Percentiles rank a stretch among this genome's conserved stretches.
These are phyloP conservation scores for Mungos mungo DNA, from an alignment of 2,113 vertebrate genomes.

Conservation along the genomic window DNA sequence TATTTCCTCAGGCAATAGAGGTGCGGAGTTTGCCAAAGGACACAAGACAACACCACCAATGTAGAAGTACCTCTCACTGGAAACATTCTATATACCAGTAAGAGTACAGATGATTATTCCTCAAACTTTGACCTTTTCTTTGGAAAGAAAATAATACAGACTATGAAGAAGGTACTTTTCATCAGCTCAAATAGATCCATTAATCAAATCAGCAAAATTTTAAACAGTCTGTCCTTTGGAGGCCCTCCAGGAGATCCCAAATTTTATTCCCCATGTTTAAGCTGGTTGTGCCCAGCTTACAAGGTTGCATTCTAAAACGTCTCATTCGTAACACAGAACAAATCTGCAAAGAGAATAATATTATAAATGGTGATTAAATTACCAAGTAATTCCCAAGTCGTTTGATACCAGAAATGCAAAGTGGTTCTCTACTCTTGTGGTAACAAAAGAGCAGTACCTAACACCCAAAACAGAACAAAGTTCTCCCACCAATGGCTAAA, in stretches of 20 bases:
- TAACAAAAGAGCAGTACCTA: neutral
- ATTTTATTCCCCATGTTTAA: neutral
- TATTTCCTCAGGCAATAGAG: neutral
- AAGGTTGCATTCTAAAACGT: neutral
- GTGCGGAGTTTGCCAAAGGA: neutral
- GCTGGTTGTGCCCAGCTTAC: neutral
- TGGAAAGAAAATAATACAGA: neutral
- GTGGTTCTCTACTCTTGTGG: neutral
- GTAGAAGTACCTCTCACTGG: neutral
- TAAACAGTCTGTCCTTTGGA: neutral
- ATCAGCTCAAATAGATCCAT: neutral
- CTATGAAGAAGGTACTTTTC: neutral
- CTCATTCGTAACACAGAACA: neutral
- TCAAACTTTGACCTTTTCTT: neutral
- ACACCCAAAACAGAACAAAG: neutral
- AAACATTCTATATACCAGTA: neutral
- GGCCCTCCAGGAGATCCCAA: neutral
- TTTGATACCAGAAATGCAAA: neutral
- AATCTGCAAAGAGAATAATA: conserved; percentile 5
- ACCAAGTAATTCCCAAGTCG: neutral
- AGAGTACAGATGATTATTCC: neutral
- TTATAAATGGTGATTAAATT: neutral
- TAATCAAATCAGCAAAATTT: conserved; percentile 30
- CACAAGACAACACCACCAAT: neutral
- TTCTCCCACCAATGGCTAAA: neutral